Evolutionary conservation across 2,888 invertebrate species (phyloP).

Genomic region (Eurytoma californica): DNA sequence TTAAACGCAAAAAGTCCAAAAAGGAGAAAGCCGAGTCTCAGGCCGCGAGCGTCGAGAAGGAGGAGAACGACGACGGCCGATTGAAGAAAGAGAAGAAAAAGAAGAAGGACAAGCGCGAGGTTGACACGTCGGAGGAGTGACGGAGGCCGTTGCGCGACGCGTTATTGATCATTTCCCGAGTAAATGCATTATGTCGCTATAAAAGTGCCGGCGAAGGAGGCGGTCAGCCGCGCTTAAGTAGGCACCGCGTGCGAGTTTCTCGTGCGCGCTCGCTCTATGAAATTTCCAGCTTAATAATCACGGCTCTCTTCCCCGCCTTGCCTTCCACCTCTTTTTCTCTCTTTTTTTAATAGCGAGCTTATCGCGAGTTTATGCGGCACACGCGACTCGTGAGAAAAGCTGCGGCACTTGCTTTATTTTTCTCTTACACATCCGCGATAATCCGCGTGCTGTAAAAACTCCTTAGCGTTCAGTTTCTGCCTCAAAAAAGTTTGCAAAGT

Average conservation of each 20-base stretch:
- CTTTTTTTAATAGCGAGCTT: slow-evolving; percentile 52
- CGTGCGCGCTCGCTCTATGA: slow-evolving; percentile 12
- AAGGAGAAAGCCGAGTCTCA: neutral
- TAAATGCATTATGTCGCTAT: slow-evolving; percentile 42
- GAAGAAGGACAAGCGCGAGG: slow-evolving; percentile 54
- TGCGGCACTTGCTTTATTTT: slow-evolving; percentile 25
- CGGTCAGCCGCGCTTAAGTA: slow-evolving; percentile 16
- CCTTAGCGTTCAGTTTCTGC: slow-evolving; percentile 24
- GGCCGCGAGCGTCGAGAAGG: neutral
- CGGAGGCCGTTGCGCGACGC: slow-evolving; percentile 5
- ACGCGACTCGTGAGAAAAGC: slow-evolving; percentile 45
- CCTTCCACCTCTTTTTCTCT: neutral
- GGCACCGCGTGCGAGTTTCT: neutral
- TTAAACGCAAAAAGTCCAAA: neutral
- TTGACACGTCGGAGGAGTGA: slow-evolving; percentile 26
- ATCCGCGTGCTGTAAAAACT: slow-evolving; percentile 28
- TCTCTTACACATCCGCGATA: slow-evolving; percentile 32
- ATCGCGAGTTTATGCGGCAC: slow-evolving; percentile 41
- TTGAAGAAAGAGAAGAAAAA: slow-evolving; percentile 49
- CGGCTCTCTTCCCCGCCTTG: neutral
- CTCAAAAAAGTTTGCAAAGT: neutral
- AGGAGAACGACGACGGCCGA: slow-evolving; percentile 15
- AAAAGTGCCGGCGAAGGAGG: slow-evolving; percentile 19
- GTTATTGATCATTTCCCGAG: slow-evolving; percentile 37
- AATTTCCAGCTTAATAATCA: slow-evolving; percentile 50